Evolutionary conservation across 2,797 vertebrate genomes (phyloP).

Genomic region (Florisuga fusca): DNA sequence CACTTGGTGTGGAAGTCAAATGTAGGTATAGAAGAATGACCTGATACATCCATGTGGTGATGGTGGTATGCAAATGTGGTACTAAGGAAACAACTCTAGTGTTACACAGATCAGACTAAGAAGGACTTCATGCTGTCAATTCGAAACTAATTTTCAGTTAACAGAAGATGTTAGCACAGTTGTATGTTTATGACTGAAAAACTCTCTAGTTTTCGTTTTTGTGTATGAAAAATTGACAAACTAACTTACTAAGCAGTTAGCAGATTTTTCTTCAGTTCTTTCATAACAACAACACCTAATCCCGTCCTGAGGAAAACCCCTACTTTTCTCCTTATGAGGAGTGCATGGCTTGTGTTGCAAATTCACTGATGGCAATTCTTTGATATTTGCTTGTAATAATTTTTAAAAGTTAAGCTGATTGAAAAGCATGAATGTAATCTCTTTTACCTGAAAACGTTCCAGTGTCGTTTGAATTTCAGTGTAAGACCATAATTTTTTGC

Average conservation of each 20-base stretch:
- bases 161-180: neutral
- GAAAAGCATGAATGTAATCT: neutral
- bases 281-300: neutral
- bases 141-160: neutral
- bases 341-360: rapidly evolving
- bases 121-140: neutral
- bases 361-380: neutral
- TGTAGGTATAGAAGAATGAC: neutral
- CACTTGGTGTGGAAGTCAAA: neutral
- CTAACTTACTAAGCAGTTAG: neutral
- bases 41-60: neutral
- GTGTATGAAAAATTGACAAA: neutral
- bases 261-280: neutral
- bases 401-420: neutral
- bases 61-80: neutral
- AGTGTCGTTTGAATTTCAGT: neutral
- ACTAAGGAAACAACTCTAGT: neutral
- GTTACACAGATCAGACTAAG: neutral
- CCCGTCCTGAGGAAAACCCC: neutral
- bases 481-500: neutral
- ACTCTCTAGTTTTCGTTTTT: neutral
- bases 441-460: neutral
- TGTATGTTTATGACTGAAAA: neutral
- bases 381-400: neutral
- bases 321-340: neutral